Evolutionary conservation across 2,888 invertebrate species (phyloP), one percentile per base, ranked within the genome.

Genomic region (Microctonus brassicae): DNA sequence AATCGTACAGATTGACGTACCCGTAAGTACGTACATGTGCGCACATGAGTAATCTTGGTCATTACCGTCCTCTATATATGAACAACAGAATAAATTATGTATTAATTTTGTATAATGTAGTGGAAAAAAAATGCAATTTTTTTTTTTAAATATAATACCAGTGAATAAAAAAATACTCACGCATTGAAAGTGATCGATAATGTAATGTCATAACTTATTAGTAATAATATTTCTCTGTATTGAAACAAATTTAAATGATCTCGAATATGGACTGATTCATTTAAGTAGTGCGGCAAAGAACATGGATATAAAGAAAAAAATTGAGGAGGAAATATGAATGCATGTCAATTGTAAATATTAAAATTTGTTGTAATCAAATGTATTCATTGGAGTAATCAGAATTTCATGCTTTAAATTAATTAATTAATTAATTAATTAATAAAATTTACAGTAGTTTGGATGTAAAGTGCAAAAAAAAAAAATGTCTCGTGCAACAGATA

Each of bases 1-100:
- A 39, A 29, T 71, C 62, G 78, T 73, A 73, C 81, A 80, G 83
- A 82, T 83, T 83, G 82, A 82, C 82, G 82, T 83, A 82, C 79
- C 76, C 60, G 22, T 62, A 52, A 73, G 69, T 75, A 72, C 73
- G 75, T 77, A 78, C 69, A 74, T 77, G 79, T 77, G 73, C 76
- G 75, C 73, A 76, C 76, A 80, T 78, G 73, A 76, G 69, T 75
- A 77, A 74, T 68, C 52, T 67, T 57, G 24, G 39, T 62, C 22
- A 64, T 26, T 29, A 22, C 72, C 69, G 70, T 73, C 61, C 69
- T 68, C 53, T 72, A 24, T 33, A 58, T 42, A 17, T 47, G 39
- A 62, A 42, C 69, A 57, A 61, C 72, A 55, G 26, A 63, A 69
- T 47, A 26, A 71, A 71, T 52, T 55, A 58, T 63, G 52, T 71